Conservation (phyloP, 2,888 invertebrate genomes). For the Bellardia pandia region DNA sequence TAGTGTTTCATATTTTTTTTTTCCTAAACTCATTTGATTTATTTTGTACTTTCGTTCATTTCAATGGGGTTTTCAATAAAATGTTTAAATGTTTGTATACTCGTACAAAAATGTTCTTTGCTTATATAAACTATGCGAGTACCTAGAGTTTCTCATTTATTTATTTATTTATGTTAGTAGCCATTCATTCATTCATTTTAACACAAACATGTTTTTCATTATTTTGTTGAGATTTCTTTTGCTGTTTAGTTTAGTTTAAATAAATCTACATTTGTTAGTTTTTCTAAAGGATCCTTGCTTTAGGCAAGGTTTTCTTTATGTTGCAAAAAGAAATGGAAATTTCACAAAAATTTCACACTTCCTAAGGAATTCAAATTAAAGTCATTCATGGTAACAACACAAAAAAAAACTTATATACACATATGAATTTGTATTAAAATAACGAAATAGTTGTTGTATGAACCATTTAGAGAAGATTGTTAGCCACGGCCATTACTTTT, state of each 20-base stretch:
- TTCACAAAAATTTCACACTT: conserved; percentile 61
- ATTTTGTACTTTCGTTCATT: conserved; percentile 9
- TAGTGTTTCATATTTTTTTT: background rate
- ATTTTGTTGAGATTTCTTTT: conserved; percentile 35
- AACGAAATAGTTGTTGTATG: too few species aligned
- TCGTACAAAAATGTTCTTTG: conserved; percentile 29
- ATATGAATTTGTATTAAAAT: background rate
- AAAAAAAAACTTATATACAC: background rate
- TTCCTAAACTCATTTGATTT: background rate
- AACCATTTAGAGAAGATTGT: too few species aligned
- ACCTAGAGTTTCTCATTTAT: conserved; percentile 24
- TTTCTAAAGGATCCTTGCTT: conserved; percentile 47
- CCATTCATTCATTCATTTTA: conserved; percentile 38
- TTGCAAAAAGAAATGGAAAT: conserved; percentile 17
- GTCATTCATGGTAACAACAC: too few species aligned
- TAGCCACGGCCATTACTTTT: too few species aligned
- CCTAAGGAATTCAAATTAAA: conserved; percentile 27
- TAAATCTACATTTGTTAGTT: conserved; percentile 14
- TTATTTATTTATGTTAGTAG: conserved; percentile 7
- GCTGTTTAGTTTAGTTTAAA: background rate
- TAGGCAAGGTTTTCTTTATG: conserved; percentile 52
- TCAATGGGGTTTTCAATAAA: conserved; percentile 29
- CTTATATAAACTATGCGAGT: conserved; percentile 5
- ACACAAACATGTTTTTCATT: conserved; percentile 13
- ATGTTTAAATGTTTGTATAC: background rate